These are phyloP conservation scores for Cyanoliseus patagonus DNA, from an alignment of 2,113 vertebrate species.

Conservation along the genomic window DNA sequence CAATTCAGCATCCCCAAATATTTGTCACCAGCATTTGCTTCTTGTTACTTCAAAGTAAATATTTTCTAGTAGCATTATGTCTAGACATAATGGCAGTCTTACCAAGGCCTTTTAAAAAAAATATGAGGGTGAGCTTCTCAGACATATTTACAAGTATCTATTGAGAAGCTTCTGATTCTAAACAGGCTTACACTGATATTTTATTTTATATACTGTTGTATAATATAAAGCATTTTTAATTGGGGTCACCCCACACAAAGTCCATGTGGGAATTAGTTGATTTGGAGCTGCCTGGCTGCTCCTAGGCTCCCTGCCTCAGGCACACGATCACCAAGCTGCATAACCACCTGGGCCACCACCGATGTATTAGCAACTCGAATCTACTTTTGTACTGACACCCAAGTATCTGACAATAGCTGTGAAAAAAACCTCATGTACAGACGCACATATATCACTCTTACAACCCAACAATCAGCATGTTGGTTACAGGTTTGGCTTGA, in stretches of 20 bases:
- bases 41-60: background rate
- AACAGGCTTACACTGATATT: background rate
- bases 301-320: background rate
- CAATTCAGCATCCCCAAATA: background rate
- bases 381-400: background rate
- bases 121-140: background rate
- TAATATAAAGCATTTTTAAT: conserved; percentile 21
- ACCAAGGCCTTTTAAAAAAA: background rate
- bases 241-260: background rate
- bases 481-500: background rate
- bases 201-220: background rate
- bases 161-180: background rate
- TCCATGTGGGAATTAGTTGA: background rate
- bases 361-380: background rate
- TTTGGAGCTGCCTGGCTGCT: background rate
- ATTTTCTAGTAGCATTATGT: background rate
- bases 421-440: background rate
- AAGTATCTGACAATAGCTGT: background rate
- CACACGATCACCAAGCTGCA: background rate
- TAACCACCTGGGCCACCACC: background rate
- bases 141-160: background rate
- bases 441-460: background rate
- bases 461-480: background rate
- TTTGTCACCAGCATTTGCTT: background rate
- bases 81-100: background rate